Base-by-base conservation (phyloP, 2,888 invertebrate genomes). In the Parnassius mnemosyne region DNA sequence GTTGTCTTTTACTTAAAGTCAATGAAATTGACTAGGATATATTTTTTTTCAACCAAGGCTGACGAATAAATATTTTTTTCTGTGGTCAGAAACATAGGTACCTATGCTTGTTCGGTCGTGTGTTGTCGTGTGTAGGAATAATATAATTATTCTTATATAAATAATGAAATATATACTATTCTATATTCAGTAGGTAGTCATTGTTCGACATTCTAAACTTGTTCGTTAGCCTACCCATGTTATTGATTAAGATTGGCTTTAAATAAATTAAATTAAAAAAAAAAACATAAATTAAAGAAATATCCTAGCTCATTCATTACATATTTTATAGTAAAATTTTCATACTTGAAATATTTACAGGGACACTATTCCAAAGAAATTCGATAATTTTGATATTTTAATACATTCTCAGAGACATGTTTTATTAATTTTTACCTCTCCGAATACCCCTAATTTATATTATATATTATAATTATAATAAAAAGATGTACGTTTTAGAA, bases 361-460 rank as follows among this genome's bases (percentile, higher is more conserved):
- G 67, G 67, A 68, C 61, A 1, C 25, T 42, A 60, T 63, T 63
- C 56, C 63, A 63, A 63, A 60, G 63, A 56, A 34, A 41, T 25
- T 9, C 53, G 43, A 51, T 49, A 20, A 55, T 58, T 55, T 53
- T 63, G 57, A 71, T 68, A 73, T 73, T 76, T 74, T 69, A 66
- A 74, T 76, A 78, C 53, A 50, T 59, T 58, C 41, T 10, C 12
- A 50, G 42, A 44, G 42, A 53, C 9, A 16, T 57, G 70, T 79
- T 74, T 78, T 56, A 9, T 13, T 57, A 13, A 9, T 49, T 9
- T 10, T 7, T 16, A 13, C 10, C 9, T n/a, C 7, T 9, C 5
- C 12, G 1, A 13, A 3, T 49, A 49, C 9, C 13, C 12, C 16
- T 49, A 49, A 13, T 49, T 13, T 49, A 10, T n/a, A n/a, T n/a